Base-by-base conservation (phyloP, 1,140 invertebrate species). In the Heliothis virescens region DNA sequence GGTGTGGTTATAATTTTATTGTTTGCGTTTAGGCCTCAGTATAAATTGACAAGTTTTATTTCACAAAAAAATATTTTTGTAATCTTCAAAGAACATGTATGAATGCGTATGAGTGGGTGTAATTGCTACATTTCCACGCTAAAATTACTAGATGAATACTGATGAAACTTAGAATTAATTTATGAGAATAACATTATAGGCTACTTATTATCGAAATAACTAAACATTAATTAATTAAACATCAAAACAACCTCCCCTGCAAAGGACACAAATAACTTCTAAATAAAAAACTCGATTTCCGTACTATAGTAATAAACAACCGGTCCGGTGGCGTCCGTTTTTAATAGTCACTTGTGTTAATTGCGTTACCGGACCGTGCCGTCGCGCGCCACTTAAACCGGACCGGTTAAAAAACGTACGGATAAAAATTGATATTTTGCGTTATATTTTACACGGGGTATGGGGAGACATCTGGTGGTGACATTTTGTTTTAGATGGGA, bases 261-360 rank as follows among this genome's bases (percentile, higher is more conserved):
- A n/a, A 50, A 21, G 41, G 15, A 69, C 52, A 69, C 21, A 67
- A 53, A 71, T 15, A 71, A 29, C 29, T 53, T 18, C 16, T 71
- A 71, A n/a, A 41, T 41, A 41, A 13, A 71, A 53, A 69, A 29
- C 26, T 53, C 50, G 29, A 50, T 69, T 48, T 48, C 16, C 52
- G 16, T 16, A 52, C 34, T 48, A 18, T 9, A 34, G 16, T 12
- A 53, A 52, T 47, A 60, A 60, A 50, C 71, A 76, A 67, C 59
- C 13, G 34, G 34, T n/a, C 63, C 48, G 7, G 12, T 79, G 53
- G 59, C 63, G 73, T 50, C 29, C 29, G 85, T 85, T 89, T 65
- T 67, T 86, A 88, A 86, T 79, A 83, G 83, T 82, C 86, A 88
- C 86, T 89, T 79, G 80, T 87, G 63, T 85, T 88, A 88, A 89